Base-by-base conservation (phyloP, 2,888 invertebrate genomes). In the Dryobota labecula region DNA sequence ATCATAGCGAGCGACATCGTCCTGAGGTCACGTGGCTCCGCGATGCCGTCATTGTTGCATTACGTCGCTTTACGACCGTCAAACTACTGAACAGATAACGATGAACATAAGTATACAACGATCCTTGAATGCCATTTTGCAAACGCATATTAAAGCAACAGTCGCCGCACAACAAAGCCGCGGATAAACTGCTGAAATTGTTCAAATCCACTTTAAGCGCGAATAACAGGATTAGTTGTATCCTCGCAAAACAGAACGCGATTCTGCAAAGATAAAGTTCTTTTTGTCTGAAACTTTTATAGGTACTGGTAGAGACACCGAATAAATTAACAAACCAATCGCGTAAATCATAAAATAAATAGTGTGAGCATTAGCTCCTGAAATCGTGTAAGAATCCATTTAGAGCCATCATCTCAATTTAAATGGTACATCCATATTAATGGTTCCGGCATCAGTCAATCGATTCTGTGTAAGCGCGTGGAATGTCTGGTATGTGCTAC, bases 21-120 rank as follows among this genome's bases (percentile, higher is more conserved):
- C 85, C 87, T 89, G 84, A 90, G 93, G 92, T 94, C 94, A 92
- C 94, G 91, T 89, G 91, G 91, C 85, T 86, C 72, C 54, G 69
- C 84, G 90, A 89, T 92, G 92, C 85, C 93, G 94, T 94, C 94
- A 94, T 90, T 89, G 87, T 86, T 90, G 90, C 90, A 90, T 87
- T 88, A 86, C 87, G 83, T 85, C 66, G 78, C 47, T 71, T 66
- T 71, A 80, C 67, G 70, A 65, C 64, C 73, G 70, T 63, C 79
- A 61, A 84, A 70, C 75, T 73, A 73, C 80, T 76, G 53, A 36
- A 27, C 36, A 80, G 71, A 85, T 80, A 75, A 76, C 74, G 70
- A 78, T 68, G 54, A 75, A 71, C 73, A 64, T 64, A 57, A 47
- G 33, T 64, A 61, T 57, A 57, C 65, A 71, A 78, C 74, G 56